phyloP scores from a whole-genome alignment of 2,888 invertebrate genomes.

The Latheticus oryzae region DNA sequence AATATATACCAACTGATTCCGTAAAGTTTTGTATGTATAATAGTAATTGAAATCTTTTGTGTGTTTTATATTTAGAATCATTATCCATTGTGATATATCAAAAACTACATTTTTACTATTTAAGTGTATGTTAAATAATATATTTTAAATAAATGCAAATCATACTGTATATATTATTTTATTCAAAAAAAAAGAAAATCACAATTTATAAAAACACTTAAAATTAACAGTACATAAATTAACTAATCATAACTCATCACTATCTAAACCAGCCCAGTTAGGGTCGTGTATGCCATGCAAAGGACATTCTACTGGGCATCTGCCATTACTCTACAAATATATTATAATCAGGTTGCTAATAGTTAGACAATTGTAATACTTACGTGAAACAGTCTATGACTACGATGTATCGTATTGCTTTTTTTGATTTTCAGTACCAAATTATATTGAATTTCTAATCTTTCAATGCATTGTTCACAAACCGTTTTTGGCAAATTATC shows the following conservation, averaged over 20 bases:
- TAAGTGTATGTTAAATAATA: conserved; percentile 45
- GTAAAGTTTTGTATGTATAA: no score
- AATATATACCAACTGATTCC: no score
- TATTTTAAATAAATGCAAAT: conserved; percentile 56
- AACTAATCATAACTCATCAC: conserved; percentile 37
- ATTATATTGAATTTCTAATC: conserved; percentile 68
- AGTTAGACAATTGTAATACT: conserved; percentile 3
- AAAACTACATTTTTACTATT: conserved; percentile 44
- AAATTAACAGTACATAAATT: conserved; percentile 7
- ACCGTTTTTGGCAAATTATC: conserved; percentile 76
- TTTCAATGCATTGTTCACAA: conserved; percentile 69
- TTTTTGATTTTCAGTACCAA: conserved; percentile 66
- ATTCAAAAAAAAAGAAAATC: conserved; percentile 30
- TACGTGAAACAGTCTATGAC: conserved; percentile 61
- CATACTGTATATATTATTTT: conserved; percentile 23
- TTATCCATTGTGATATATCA: conserved; percentile 57
- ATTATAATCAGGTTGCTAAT: conserved; percentile 7
- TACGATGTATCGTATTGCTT: conserved; percentile 58
- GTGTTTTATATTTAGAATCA: conserved; percentile 50
- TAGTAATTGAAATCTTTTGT: no score
- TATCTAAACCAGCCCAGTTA: conserved; percentile 45
- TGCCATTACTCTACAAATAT: conserved; percentile 58
- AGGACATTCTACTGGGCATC: conserved; percentile 60
- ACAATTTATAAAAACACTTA: conserved; percentile 18
- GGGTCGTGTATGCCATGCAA: conserved; percentile 54